phyloP scores from a whole-genome alignment of 2,113 vertebrate genomes.

The Eulacestoma nigropectus region DNA sequence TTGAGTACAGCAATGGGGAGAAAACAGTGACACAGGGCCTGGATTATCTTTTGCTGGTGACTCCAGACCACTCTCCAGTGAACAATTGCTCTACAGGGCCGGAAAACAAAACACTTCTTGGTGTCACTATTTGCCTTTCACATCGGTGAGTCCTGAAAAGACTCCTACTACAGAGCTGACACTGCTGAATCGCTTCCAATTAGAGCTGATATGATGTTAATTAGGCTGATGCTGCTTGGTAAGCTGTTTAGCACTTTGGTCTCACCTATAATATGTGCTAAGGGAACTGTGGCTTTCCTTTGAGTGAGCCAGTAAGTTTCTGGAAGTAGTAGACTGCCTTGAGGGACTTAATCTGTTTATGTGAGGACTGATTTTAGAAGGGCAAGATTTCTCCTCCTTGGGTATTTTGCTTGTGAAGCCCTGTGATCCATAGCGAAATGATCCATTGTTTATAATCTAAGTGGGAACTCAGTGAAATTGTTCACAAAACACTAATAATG shows the following conservation, averaged over 20 bases:
- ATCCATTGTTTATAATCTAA: not conserved
- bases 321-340: not conserved
- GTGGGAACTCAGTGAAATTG: not conserved
- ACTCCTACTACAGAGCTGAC: not conserved
- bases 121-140: conserved; percentile 38
- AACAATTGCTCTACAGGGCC: not conserved
- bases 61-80: not conserved
- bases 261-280: conserved; percentile 1
- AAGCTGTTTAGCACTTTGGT: conserved; percentile 55
- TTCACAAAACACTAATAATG: not conserved
- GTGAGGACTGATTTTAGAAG: not conserved
- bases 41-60: not conserved
- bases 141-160: conserved; percentile 19
- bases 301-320: not conserved
- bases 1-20: not conserved
- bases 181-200: conserved; percentile 48
- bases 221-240: conserved; percentile 54
- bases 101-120: not conserved
- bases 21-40: not conserved
- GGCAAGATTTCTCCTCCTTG: not conserved
- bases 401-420: not conserved
- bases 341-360: not conserved
- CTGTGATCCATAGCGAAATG: not conserved
- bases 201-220: conserved; percentile 62
- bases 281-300: not conserved